Conservation (phyloP, 1,140 invertebrate genomes). For the Heliconius eleuchia region DNA sequence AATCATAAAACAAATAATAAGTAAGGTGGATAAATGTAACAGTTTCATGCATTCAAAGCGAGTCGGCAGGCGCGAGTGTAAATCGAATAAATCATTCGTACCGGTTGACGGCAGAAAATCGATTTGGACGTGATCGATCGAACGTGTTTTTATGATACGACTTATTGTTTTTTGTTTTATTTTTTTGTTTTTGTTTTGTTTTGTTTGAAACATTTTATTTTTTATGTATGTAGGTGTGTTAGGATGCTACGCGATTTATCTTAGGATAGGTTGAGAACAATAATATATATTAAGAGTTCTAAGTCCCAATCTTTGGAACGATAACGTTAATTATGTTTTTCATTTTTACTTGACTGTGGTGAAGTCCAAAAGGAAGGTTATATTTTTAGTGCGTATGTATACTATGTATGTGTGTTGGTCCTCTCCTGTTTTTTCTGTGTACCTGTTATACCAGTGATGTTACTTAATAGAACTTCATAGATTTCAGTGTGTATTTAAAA, state of each 20-base stretch:
- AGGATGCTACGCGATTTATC: neutral
- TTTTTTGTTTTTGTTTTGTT: constrained; percentile 16
- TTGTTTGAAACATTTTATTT: neutral
- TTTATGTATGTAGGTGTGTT: constrained; percentile 15
- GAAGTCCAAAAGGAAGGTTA: no score
- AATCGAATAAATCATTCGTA: constrained; percentile 63
- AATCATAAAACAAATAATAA: constrained; percentile 22
- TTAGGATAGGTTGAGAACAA: neutral
- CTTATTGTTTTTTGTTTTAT: constrained; percentile 38
- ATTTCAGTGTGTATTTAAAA: no score
- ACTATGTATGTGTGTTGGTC: no score
- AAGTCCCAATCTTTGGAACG: no score
- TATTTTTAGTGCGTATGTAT: no score
- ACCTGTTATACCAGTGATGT: no score
- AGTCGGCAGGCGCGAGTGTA: constrained; percentile 47
- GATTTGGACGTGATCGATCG: constrained; percentile 54
- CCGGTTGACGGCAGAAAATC: constrained; percentile 67
- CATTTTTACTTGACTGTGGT: no score
- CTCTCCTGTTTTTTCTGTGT: no score
- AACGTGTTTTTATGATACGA: constrained; percentile 31
- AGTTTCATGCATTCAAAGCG: constrained; percentile 40
- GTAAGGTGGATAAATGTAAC: constrained; percentile 30
- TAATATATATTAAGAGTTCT: neutral
- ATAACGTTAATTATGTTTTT: no score
- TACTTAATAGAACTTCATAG: no score